These are phyloP conservation scores for Bergia puertoricense DNA, from an alignment of 92 coral and sea anemone genomes.

Conservation along the genomic window DNA sequence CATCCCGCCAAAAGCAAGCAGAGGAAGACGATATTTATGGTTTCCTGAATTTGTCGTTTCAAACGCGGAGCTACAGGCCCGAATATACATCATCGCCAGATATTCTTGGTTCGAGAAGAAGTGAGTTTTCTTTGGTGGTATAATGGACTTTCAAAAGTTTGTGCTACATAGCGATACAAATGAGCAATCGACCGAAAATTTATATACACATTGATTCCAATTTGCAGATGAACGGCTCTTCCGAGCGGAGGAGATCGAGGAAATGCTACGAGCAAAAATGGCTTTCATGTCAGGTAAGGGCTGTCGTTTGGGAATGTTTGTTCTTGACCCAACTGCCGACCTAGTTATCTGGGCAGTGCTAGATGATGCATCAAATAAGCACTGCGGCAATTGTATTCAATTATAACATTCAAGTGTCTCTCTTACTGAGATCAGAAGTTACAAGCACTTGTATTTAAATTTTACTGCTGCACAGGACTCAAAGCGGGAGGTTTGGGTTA, in stretches of 20 bases:
- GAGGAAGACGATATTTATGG: slow-evolving; percentile 66
- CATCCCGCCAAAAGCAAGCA: slow-evolving; percentile 46
- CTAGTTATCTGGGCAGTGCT: neutral
- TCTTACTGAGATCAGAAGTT: neutral
- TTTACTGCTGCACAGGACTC: neutral
- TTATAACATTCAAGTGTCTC: neutral
- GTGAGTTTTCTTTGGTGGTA: slow-evolving; percentile 52
- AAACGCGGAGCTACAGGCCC: slow-evolving; percentile 87
- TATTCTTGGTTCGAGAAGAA: slow-evolving; percentile 54
- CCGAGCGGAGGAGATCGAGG: slow-evolving; percentile 73
- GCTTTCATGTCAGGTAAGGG: slow-evolving; percentile 79
- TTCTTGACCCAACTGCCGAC: too few relatives aligned
- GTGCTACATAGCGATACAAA: neutral
- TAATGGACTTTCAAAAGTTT: slow-evolving; percentile 8
- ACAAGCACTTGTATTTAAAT: neutral
- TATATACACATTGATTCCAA: slow-evolving; percentile 17
- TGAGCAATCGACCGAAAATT: slow-evolving; percentile 38
- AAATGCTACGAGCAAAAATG: slow-evolving; percentile 64
- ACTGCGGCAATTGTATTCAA: neutral
- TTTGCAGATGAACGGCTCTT: slow-evolving; percentile 59
- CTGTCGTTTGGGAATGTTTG: neutral
- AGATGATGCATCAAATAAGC: neutral
- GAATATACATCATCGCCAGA: slow-evolving; percentile 83
- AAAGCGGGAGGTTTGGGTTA: neutral
- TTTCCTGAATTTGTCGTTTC: slow-evolving; percentile 82